Evolutionary conservation across 2,113 vertebrate genomes (phyloP), one percentile per base, ranked within the genome.

Genomic region (Perognathus longimembris): DNA sequence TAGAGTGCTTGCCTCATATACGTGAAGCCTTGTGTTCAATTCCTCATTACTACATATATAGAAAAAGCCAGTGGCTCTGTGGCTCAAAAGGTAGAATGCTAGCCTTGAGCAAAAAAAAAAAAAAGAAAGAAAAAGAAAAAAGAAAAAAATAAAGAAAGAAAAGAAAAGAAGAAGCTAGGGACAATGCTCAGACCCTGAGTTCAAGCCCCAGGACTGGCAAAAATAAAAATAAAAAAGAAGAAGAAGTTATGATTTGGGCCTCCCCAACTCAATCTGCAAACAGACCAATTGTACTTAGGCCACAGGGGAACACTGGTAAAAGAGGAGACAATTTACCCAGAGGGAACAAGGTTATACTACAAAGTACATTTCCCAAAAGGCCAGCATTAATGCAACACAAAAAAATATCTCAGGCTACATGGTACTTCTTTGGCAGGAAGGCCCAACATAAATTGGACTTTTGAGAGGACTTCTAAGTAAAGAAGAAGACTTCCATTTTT

Each of bases 301-400:
- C 78, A 81, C 83, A n/a, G 57, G 17, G 71, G 28, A 67, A n/a
- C n/a, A 79, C 7, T 40, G 67, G 87, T 54, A 83, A 32, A 74
- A 22, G 20, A 77, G 64, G 11, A 85, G 34, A 82, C 59, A 81
- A 82, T 92, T 81, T 82, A 92, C 42, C 78, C 84, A 90, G 50
- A 90, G 32, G 57, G 42, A 88, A 50, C 28, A 85, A 92, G 34
- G 38, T 57, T 86, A 81, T 71, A 90, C 7, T 79, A 73, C 54
- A 92, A 87, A 92, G 88, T 88, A 45, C 74, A 92, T 79, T 82
- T 94, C 21, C 63, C 63, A 85, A 40, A 85, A 61, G 45, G 36
- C 7, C n/a, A 69, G 30, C n/a, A 38, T 36, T 88, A 80, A 83
- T 88, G 57, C 42, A n/a, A n/a, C 85, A 9, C 70, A 71, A 42